Percentiles rank a stretch among this genome's conserved stretches.
Evolutionary conservation across 2,797 vertebrate genomes (phyloP).

Genomic region (Hydrocynus forskahlii): DNA sequence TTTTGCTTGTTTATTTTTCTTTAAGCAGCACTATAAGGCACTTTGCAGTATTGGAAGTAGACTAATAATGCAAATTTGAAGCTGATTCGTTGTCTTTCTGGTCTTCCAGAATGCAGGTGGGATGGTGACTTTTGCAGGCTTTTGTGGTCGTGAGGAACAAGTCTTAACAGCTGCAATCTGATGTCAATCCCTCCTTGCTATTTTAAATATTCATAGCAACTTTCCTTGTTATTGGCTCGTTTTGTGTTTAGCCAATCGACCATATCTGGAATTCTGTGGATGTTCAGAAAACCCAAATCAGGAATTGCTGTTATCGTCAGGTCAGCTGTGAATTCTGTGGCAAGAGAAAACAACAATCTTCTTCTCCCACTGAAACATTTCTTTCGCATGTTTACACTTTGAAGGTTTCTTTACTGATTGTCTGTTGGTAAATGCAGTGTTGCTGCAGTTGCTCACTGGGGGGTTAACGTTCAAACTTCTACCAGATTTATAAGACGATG

Average conservation of each 20-base stretch:
- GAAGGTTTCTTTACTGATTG: conserved; percentile 3
- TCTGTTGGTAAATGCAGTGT: neutral
- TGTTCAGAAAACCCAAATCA: neutral
- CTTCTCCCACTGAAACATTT: neutral
- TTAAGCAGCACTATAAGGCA: conserved; percentile 79
- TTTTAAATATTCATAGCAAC: conserved; percentile 47
- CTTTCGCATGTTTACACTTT: conserved; percentile 12
- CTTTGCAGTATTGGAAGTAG: conserved; percentile 70
- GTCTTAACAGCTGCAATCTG: conserved; percentile 62
- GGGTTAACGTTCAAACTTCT: conserved; percentile 62
- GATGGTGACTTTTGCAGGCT: conserved; percentile 59
- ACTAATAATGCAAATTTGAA: conserved; percentile 55
- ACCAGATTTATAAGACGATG: conserved; percentile 80
- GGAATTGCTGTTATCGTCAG: neutral
- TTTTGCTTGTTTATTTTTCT: conserved; percentile 58
- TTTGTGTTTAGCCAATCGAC: neutral
- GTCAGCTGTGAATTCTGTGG: neutral
- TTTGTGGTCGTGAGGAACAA: conserved; percentile 56
- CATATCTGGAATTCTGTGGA: neutral
- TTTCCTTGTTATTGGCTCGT: conserved; percentile 19
- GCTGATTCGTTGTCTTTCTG: conserved; percentile 54
- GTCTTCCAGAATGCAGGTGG: conserved; percentile 48
- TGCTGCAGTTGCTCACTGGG: conserved; percentile 3
- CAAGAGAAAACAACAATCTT: neutral
- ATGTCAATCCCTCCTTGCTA: conserved; percentile 67